These are phyloP conservation scores for Deilephila elpenor DNA, from an alignment of 2,888 invertebrate species.

Conservation along the genomic window DNA sequence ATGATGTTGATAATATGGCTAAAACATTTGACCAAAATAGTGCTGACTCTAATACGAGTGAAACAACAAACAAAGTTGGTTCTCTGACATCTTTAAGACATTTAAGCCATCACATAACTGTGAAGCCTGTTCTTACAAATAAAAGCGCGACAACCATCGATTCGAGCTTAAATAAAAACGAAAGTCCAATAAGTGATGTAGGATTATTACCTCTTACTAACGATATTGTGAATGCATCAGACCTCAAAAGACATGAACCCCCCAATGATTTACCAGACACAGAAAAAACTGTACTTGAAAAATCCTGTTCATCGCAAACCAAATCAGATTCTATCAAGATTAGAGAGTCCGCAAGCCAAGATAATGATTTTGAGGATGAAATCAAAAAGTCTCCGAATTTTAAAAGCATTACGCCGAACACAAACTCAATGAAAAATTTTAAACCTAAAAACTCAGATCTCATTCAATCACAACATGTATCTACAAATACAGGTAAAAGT, in stretches of 20 bases:
- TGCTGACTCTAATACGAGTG: conserved; percentile 29
- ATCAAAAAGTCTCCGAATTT: background rate
- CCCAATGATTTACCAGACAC: conserved; percentile 48
- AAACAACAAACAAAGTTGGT: conserved; percentile 18
- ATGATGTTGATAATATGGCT: conserved; percentile 9
- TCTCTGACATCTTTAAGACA: conserved; percentile 62
- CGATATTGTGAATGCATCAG: background rate
- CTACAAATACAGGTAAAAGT: background rate
- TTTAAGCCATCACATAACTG: conserved; percentile 64
- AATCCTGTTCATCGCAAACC: conserved; percentile 43
- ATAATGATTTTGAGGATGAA: conserved; percentile 40
- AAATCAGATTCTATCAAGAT: background rate
- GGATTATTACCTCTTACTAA: background rate
- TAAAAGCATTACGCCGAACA: background rate
- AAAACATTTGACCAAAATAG: conserved; percentile 34
- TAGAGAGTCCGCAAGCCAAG: conserved; percentile 38
- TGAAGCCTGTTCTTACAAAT: conserved; percentile 59
- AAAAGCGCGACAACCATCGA: conserved; percentile 38
- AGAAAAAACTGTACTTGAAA: conserved; percentile 59
- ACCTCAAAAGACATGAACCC: background rate
- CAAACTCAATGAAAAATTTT: background rate
- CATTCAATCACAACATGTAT: background rate
- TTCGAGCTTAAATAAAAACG: conserved; percentile 29
- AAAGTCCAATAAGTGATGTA: background rate
- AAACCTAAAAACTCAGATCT: background rate